Evolutionary conservation across 2,113 vertebrate genomes (phyloP), one percentile per base, ranked within the genome.

Genomic region (Pterocles burchelli): DNA sequence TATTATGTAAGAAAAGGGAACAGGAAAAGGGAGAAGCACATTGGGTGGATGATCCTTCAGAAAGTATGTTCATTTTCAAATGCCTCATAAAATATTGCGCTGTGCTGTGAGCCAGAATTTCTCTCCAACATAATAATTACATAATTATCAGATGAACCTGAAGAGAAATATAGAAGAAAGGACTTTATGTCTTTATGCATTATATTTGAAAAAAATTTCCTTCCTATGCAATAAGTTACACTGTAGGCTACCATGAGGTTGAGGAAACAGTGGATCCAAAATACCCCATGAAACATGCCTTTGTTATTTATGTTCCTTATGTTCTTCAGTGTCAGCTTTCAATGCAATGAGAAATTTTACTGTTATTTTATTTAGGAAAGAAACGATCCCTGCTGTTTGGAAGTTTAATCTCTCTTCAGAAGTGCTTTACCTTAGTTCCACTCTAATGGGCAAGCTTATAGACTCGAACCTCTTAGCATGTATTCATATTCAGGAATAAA

Each of bases 1-100:
- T 90, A 26, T 83, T 93, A 78, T 54, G n/a, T 86, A 88, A 93
- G 20, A 61, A 74, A 59, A 36, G 31, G 34, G 79, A 94, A 91
- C 1, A 57, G 45, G 58, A 28, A 84, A 83, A 74, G 36, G 57
- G 43, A 82, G 55, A 68, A 89, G 57, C 36, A 54, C 58, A 52
- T 81, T 88, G 52, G 6, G 29, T 28, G 85, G 36, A 79, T 85
- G 55, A 83, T 84, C 55, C 55, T 77, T 84, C 48, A 49, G 61
- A 29, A 88, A 95, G 22, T 15, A 58, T 13, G 21, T 62, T 91
- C 57, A 13, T 21, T 95, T 84, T 34, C 21, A 61, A 71, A 74
- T 28, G 67, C 28, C 43, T 94, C 72, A 62, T 82, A 93, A 95
- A 88, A 87, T 77, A 77, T 6, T 80, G 57, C 46, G 54, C 9